These are phyloP conservation scores for Dromius quadrimaculatus DNA, from an alignment of 2,888 invertebrate genomes.

Conservation along the genomic window DNA sequence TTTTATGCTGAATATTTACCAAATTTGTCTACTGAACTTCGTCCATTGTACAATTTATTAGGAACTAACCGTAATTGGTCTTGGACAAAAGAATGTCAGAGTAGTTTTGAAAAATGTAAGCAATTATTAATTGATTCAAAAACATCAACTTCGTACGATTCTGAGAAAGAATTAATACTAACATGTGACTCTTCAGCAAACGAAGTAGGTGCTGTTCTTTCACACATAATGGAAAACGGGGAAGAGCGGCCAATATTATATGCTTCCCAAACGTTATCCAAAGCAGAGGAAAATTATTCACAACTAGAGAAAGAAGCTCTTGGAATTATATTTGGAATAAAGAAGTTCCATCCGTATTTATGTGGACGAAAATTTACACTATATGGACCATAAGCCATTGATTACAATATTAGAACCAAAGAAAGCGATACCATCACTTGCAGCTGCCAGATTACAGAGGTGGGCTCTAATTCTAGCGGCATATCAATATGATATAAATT, in stretches of 20 bases:
- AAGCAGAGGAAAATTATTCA: background rate
- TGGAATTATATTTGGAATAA: background rate
- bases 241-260: background rate
- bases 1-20: constrained; percentile 14
- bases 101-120: constrained; percentile 1
- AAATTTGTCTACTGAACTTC: background rate
- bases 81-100: background rate
- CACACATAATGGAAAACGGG: background rate
- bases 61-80: background rate
- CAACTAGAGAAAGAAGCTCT: background rate
- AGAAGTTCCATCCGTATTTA: background rate
- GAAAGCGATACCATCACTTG: background rate
- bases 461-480: background rate
- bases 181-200: background rate
- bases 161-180: background rate
- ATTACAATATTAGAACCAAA: background rate
- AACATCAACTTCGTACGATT: background rate
- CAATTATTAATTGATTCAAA: constrained; percentile 1
- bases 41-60: constrained; percentile 3
- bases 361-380: background rate
- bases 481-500: background rate
- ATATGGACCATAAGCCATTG: background rate
- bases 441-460: background rate
- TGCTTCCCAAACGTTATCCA: background rate
- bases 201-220: background rate